These are phyloP conservation scores for Lordiphosa collinella DNA, from an alignment of 1,140 invertebrate species.

Conservation along the genomic window DNA sequence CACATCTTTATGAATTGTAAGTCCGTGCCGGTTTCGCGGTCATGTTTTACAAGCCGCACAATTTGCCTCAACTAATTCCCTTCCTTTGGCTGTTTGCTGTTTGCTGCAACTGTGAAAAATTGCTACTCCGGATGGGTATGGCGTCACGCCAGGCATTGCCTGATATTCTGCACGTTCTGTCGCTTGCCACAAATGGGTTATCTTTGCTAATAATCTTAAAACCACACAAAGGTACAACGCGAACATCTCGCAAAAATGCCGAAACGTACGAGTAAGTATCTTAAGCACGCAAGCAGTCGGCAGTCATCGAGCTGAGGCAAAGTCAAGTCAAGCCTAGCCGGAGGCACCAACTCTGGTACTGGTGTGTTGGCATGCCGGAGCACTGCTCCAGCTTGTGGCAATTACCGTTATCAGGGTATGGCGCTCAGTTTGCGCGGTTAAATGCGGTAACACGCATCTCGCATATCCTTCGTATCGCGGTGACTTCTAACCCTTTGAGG, in stretches of 20 bases:
- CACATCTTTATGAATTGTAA: conserved; percentile 48
- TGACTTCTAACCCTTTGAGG: conserved; percentile 70
- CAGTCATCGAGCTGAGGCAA: conserved; percentile 1
- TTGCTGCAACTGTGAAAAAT: conserved; percentile 62
- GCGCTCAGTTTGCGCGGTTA: conserved; percentile 65
- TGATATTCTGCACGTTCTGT: conserved; percentile 23
- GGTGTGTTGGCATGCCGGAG: conserved; percentile 10
- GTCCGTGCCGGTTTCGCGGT: conserved; percentile 42
- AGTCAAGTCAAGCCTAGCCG: conserved; percentile 31
- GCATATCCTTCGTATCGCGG: conserved; percentile 33
- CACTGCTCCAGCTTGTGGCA: conserved; percentile 66
- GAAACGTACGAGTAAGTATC: conserved; percentile 52
- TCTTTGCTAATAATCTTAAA: conserved; percentile 74
- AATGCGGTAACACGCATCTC: conserved; percentile 70
- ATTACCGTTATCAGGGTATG: conserved; percentile 69
- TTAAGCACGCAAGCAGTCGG: conserved; percentile 52
- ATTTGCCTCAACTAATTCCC: conserved; percentile 78
- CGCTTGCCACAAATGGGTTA: conserved; percentile 66
- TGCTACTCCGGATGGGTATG: conserved; percentile 33
- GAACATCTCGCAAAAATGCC: conserved; percentile 57
- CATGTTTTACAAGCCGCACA: conserved; percentile 72
- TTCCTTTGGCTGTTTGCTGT: conserved; percentile 4
- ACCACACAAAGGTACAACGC: conserved; percentile 54
- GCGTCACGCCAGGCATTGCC: conserved; percentile 19
- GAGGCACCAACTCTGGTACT: no score